These are phyloP conservation scores for Hemitrygon akajei DNA, from an alignment of 2,797 vertebrate genomes.

Conservation along the genomic window DNA sequence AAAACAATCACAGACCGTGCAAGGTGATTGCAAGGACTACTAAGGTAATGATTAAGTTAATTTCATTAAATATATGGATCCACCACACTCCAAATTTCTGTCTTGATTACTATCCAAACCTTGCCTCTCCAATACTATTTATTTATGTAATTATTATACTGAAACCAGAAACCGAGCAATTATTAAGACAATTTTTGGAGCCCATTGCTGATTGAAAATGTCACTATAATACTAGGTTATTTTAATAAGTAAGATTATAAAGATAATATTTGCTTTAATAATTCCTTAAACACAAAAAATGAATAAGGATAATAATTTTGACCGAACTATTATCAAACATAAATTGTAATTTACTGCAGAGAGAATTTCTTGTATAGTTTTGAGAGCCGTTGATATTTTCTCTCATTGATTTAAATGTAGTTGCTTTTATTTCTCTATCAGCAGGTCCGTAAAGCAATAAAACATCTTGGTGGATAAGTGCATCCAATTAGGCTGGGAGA, in stretches of 20 bases:
- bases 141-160: neutral
- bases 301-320: neutral
- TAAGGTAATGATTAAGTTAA: neutral
- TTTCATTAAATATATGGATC: too few species aligned
- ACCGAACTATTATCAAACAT: neutral
- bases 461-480: neutral
- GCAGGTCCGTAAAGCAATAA: neutral
- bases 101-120: too few species aligned
- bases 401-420: neutral
- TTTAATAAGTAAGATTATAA: neutral
- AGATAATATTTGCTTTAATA: neutral
- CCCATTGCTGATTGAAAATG: neutral
- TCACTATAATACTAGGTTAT: neutral
- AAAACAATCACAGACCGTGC: neutral
- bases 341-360: neutral
- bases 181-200: neutral
- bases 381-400: neutral
- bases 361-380: neutral
- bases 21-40: neutral
- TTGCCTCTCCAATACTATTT: neutral
- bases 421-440: neutral
- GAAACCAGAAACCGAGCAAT: neutral
- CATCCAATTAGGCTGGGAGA: neutral
- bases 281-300: neutral
- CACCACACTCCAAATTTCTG: too few species aligned